Conservation (phyloP, 2,113 vertebrate species). For the crab-eating macaque (Macaca fascicularis) region DNA sequence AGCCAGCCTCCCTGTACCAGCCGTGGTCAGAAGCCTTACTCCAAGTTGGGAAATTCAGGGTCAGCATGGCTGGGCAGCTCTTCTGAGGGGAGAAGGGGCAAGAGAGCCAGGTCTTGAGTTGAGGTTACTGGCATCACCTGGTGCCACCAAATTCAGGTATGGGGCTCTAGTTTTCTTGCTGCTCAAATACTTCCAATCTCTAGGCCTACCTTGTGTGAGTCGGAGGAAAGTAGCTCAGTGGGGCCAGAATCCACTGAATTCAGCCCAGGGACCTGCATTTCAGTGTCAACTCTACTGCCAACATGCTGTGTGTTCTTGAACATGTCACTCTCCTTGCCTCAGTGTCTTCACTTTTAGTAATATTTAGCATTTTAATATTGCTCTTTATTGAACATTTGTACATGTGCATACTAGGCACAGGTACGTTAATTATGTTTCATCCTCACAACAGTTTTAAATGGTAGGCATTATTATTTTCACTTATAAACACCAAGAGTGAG, state of each 20-base stretch:
- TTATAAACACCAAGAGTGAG: not conserved
- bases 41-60: not conserved
- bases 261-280: too few species aligned
- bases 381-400: not conserved
- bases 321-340: not conserved
- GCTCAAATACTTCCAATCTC: not conserved
- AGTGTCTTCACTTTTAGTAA: not conserved
- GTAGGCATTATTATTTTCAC: not conserved
- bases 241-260: not conserved
- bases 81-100: too few species aligned
- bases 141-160: not conserved
- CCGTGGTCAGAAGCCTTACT: not conserved
- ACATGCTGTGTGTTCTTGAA: rapidly evolving
- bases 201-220: not conserved
- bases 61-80: not conserved
- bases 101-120: not conserved
- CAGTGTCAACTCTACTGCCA: not conserved
- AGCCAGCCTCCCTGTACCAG: rapidly evolving
- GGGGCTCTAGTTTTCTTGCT: not conserved
- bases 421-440: not conserved
- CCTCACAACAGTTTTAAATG: not conserved
- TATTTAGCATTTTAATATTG: not conserved
- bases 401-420: too few species aligned
- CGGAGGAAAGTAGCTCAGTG: rapidly evolving
- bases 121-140: not conserved